These are phyloP conservation scores for Morpho achilles DNA, from an alignment of 2,888 invertebrate genomes.

Conservation along the genomic window DNA sequence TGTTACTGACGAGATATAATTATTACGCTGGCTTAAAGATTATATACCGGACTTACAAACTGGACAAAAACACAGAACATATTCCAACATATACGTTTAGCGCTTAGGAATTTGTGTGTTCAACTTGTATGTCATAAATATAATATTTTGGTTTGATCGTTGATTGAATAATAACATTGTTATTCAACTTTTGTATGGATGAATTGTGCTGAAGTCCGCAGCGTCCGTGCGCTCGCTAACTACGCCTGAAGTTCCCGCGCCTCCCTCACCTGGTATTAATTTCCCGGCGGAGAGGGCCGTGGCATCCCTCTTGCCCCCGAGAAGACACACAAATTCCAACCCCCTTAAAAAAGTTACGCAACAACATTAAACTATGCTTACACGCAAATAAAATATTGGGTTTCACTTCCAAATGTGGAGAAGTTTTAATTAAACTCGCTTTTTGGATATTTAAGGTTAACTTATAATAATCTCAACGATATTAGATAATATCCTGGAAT, in stretches of 20 bases:
- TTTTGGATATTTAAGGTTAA: not conserved
- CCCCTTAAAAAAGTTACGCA: conserved; percentile 6
- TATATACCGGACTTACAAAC: too few species aligned
- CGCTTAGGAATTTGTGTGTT: too few species aligned
- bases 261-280: conserved; percentile 18
- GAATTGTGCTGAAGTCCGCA: not conserved
- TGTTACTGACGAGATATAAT: too few species aligned
- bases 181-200: too few species aligned
- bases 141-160: too few species aligned
- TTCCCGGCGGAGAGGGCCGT: conserved; percentile 6
- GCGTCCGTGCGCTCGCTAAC: not conserved
- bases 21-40: too few species aligned
- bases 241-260: conserved; percentile 15
- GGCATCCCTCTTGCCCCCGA: not conserved
- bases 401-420: not conserved
- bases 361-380: conserved; percentile 12
- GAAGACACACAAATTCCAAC: conserved; percentile 19
- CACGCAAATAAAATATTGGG: conserved; percentile 14
- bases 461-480: not conserved
- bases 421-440: conserved; percentile 17
- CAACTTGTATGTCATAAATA: too few species aligned
- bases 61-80: too few species aligned
- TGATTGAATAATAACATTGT: too few species aligned
- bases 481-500: too few species aligned
- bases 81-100: too few species aligned